Base-by-base conservation (phyloP, 2,113 vertebrate species). In the human region DNA sequence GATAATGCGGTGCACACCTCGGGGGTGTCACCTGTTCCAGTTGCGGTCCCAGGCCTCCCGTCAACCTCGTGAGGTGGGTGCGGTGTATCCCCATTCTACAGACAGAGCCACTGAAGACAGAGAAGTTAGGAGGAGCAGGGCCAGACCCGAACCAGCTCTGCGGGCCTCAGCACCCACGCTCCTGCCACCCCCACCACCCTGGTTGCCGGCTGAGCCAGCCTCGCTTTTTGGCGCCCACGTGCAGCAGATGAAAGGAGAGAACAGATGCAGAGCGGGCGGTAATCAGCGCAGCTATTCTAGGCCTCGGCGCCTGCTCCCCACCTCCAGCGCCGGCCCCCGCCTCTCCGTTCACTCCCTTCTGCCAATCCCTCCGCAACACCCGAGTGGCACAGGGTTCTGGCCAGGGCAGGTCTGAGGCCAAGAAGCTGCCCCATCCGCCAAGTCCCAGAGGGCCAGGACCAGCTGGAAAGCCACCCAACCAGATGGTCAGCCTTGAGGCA, bases 21-120 rank as follows among this genome's bases (percentile, higher is more conserved):
- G 0, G 2, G 57, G 35, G 76, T 1, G 0, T 45, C 2, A 1
- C 79, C 25, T 35, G 38, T 35, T 61, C 30, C 10, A n/a, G 50
- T 23, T 1, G 6, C n/a, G 6, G 22, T 72, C 66, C 30, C 0
- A 45, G 30, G 75, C 6, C 72, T 43, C 87, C 59, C 5, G 1
- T 3, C 23, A 4, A 1, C 82, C 45, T 59, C 3, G 1, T 88
- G 66, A n/a, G 16, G 38, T 85, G 5, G 48, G 78, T 0, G 10
- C 16, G 1, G 70, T 87, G 50, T 10, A 50, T 30, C 16, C 55
- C 14, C 59, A 40, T 50, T 83, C 68, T 66, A 61, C 30, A 70
- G 93, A 78, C 12, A 45, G 86, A 57, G 27, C 38, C 3, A 35
- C 48, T 0, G 50, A 59, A 76, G 81, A 6, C 79, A 45, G 61